A percentile compares a stretch with the other conserved stretches of the same genome.
Conservation (phyloP, 2,113 vertebrate species). For the Pipra filicauda region DNA sequence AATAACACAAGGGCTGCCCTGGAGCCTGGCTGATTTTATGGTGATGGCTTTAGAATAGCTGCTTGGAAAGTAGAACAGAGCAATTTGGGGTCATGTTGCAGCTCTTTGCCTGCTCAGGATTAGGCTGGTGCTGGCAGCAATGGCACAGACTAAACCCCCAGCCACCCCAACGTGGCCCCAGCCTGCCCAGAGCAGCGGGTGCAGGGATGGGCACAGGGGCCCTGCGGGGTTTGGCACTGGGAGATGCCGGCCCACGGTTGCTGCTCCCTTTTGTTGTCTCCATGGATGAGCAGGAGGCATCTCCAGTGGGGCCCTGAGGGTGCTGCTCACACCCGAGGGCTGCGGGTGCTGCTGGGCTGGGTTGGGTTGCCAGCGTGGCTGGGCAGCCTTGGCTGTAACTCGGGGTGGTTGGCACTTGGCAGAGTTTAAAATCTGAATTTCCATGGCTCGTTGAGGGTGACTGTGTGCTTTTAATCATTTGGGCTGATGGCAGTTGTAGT, state of each 20-base stretch:
- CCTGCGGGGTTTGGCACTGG: background rate
- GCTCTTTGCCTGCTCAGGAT: background rate
- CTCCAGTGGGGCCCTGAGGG: background rate
- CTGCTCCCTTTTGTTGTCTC: background rate
- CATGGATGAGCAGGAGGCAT: background rate
- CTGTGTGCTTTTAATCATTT: background rate
- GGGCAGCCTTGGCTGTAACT: background rate
- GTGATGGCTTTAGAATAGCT: background rate
- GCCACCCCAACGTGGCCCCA: background rate
- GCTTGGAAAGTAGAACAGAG: background rate
- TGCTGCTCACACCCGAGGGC: background rate
- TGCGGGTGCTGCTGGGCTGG: background rate
- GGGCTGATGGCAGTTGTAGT: background rate
- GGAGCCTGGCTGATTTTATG: background rate
- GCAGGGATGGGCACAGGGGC: background rate
- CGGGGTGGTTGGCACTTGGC: background rate
- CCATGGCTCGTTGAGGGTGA: background rate
- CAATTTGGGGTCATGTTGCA: background rate
- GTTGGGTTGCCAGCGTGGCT: background rate
- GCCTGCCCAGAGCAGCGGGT: background rate
- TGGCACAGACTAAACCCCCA: background rate
- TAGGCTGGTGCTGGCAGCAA: background rate
- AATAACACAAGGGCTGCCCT: background rate
- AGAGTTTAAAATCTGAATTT: background rate
- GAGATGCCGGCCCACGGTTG: background rate